Percentiles rank a stretch among this genome's conserved stretches.
Conservation (phyloP, 2,113 vertebrate genomes). For the Calypte anna region DNA sequence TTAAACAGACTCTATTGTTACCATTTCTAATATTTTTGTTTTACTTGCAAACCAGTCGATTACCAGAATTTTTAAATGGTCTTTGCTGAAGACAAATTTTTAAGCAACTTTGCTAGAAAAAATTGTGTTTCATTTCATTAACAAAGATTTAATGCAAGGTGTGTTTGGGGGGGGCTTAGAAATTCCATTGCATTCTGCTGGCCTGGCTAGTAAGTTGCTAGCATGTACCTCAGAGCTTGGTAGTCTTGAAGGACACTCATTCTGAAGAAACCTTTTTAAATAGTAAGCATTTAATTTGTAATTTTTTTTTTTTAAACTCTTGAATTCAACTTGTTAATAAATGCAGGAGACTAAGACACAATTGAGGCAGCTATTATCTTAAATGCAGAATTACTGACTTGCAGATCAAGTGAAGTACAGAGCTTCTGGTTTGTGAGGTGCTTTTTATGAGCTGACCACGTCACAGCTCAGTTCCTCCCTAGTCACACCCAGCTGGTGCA, state of each 20-base stretch:
- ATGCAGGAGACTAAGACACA: not conserved
- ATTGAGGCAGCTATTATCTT: slow-evolving; percentile 62
- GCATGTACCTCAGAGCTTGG: slow-evolving; percentile 50
- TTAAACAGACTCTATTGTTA: slow-evolving; percentile 38
- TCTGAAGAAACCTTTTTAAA: not conserved
- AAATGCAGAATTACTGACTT: not conserved
- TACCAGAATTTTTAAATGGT: not conserved
- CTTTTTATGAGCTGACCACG: not conserved
- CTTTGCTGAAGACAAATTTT: not conserved
- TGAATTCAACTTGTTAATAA: not conserved
- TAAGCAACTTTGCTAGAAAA: not conserved
- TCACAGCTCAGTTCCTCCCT: not conserved
- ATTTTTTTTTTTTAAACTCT: not conserved
- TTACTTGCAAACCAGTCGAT: not conserved
- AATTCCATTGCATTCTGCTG: not conserved
- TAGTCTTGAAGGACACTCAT: not conserved
- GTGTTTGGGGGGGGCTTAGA: not conserved
- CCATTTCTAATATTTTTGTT: slow-evolving; percentile 3
- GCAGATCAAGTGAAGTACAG: not conserved
- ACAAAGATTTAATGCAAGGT: not conserved
- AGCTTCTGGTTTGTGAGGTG: not conserved
- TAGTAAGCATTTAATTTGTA: not conserved
- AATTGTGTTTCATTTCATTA: not conserved
- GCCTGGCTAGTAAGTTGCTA: slow-evolving; percentile 7
- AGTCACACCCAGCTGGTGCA: not conserved